A percentile compares a stretch with the other conserved stretches of the same genome.
These are phyloP conservation scores for Apis florea DNA, from an alignment of 1,140 invertebrate species.

Conservation along the genomic window DNA sequence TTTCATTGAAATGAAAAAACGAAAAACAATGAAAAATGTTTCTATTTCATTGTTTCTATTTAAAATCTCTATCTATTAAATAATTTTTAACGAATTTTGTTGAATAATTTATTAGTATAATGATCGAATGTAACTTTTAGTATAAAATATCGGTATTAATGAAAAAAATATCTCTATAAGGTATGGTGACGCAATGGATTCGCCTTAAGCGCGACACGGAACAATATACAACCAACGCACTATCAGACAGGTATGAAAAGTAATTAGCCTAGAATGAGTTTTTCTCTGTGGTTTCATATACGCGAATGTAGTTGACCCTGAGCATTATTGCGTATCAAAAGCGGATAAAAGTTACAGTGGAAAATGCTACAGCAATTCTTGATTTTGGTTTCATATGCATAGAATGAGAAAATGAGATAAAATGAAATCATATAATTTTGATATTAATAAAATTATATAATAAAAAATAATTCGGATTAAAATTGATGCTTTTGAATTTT, in stretches of 20 bases:
- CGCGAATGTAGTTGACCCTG: conserved; percentile 45
- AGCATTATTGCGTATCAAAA: conserved; percentile 39
- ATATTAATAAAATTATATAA: no score
- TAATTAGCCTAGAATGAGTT: conserved; percentile 50
- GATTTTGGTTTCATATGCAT: not conserved
- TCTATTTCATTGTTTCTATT: no score
- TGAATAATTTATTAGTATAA: no score
- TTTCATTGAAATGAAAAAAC: no score
- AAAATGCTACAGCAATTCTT: conserved; percentile 1
- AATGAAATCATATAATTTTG: no score
- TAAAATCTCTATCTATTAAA: no score
- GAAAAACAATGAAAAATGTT: no score
- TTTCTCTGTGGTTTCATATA: conserved; percentile 26
- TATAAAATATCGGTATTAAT: not conserved
- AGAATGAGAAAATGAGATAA: no score
- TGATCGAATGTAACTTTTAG: no score
- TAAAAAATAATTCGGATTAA: no score
- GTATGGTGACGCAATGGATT: conserved; percentile 11
- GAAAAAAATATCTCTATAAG: not conserved
- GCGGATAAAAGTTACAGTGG: conserved; percentile 5
- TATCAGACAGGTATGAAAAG: conserved; percentile 38
- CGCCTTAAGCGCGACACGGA: not conserved
- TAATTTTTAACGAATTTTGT: no score
- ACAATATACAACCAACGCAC: conserved; percentile 15
- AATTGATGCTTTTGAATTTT: no score